Evolutionary conservation across 1,140 invertebrate genomes (phyloP).

Genomic region (Anagrus nilaparvatae): DNA sequence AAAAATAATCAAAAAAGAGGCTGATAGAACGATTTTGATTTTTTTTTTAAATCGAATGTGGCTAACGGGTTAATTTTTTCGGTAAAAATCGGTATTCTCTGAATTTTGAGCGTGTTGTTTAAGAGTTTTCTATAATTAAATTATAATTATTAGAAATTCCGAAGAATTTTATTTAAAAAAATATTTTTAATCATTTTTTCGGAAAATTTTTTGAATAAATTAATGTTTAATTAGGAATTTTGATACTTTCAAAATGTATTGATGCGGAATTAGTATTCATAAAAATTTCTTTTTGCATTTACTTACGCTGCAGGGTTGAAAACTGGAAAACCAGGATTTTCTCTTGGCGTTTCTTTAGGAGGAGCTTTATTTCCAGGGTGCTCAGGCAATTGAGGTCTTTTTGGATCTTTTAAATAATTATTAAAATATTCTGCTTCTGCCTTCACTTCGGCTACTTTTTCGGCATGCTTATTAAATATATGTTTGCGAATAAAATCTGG

Average conservation of each 20-base stretch:
- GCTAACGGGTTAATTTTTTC: no score
- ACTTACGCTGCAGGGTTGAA: conserved; percentile 43
- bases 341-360: conserved; percentile 31
- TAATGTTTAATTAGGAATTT: neutral
- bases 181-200: no score
- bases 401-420: conserved; percentile 91
- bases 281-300: no score
- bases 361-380: conserved; percentile 57
- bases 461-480: conserved; percentile 93
- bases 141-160: no score
- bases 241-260: neutral
- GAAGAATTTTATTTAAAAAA: no score
- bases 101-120: no score
- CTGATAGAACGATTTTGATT: no score
- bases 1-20: no score
- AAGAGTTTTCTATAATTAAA: no score
- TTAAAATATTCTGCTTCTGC: conserved; percentile 97
- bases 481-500: conserved; percentile 98
- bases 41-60: no score
- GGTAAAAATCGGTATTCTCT: no score
- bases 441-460: conserved; percentile 94
- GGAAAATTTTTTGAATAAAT: neutral
- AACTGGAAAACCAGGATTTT: conserved; percentile 35
- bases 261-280: conserved; percentile 5
- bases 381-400: conserved; percentile 88